Base-by-base conservation (phyloP, 2,888 invertebrate species). In the Euproctis similis region DNA sequence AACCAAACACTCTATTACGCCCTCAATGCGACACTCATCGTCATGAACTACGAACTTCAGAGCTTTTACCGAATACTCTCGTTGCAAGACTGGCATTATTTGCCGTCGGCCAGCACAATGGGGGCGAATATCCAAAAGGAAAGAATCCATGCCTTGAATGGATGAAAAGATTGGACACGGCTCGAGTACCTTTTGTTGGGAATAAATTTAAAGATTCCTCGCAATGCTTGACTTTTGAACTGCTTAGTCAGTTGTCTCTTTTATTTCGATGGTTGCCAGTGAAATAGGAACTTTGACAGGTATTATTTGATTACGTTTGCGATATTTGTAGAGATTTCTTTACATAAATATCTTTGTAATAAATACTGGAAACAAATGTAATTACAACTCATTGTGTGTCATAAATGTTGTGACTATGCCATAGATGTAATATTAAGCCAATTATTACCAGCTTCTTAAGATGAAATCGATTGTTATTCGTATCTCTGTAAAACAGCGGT, bases 31-130 rank as follows among this genome's bases (percentile, higher is more conserved):
- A n/a, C n/a, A n/a, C n/a, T n/a, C n/a, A n/a, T n/a, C n/a, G n/a
- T n/a, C 31, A 26, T 36, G 36, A 36, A 46, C 44, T 43, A 26
- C 37, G 20, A 12, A 38, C 49, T 34, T n/a, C 45, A 48, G 46
- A 35, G 35, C 44, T 61, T 65, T 54, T 53, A n/a, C n/a, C n/a
- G n/a, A n/a, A n/a, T n/a, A n/a, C n/a, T n/a, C 52, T 45, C 42
- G 37, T 47, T 53, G 47, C 21, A n/a, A 8, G 11, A 12, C 10
- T 35, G 44, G 42, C 41, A 48, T 54, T 62, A 62, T 66, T 66
- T 65, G 55, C 53, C 35, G 46, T 43, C 51, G 46, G 32, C 37
- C 42, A 49, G 42, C 47, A 67, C 66, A 66, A 65, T 66, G 41
- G 59, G n/a, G 39, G 46, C 50, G 51, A 56, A 53, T 55, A 55